Evolutionary conservation across 30 jellyfish, hydroid and myxozoan species (phyloP).

Genomic region (Hydractinia symbiolongicarpus): DNA sequence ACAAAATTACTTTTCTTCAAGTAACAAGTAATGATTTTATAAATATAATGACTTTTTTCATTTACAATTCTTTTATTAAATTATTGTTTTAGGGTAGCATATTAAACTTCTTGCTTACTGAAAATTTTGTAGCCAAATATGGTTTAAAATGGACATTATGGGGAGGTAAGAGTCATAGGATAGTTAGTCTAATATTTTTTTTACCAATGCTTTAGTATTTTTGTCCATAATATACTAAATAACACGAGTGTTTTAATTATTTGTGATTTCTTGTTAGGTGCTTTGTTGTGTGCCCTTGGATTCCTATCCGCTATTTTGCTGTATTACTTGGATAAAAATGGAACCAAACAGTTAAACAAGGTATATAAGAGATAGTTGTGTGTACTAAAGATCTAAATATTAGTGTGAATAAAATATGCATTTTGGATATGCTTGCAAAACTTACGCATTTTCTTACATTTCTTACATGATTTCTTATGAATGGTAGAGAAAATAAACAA

Average conservation of each 20-base stretch:
- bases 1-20: too few relatives aligned
- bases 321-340: conserved; percentile 48
- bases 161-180: conserved; percentile 66
- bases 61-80: not conserved
- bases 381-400: too few relatives aligned
- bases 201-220: not conserved
- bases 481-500: too few relatives aligned
- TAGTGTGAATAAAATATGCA: too few relatives aligned
- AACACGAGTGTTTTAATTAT: too few relatives aligned
- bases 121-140: conserved; percentile 37
- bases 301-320: conserved; percentile 55
- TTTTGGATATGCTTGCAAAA: too few relatives aligned
- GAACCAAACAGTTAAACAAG: conserved; percentile 51
- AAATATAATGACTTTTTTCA: too few relatives aligned
- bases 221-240: not conserved
- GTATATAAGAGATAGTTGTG: conserved; percentile 17
- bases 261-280: conserved; percentile 34
- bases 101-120: conserved; percentile 66
- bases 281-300: conserved; percentile 63
- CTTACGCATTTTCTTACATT: too few relatives aligned
- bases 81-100: conserved; percentile 68
- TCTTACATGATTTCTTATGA: too few relatives aligned
- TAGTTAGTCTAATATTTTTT: not conserved
- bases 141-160: conserved; percentile 75
- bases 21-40: too few relatives aligned